phyloP scores from a whole-genome alignment of 2,888 invertebrate species.

The Tethea ocularis region DNA sequence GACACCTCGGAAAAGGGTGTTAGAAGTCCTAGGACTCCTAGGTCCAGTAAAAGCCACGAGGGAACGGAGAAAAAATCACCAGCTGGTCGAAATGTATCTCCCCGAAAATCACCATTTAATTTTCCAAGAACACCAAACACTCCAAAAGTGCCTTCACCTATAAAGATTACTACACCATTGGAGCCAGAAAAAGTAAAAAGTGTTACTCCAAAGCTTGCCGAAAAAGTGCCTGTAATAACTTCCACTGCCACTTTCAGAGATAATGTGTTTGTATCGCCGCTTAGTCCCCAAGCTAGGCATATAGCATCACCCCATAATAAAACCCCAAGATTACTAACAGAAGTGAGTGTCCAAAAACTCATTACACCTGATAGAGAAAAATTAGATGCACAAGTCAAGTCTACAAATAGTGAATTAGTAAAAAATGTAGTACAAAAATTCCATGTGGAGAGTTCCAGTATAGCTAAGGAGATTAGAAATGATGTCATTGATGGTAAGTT shows the following conservation, averaged over 20 bases:
- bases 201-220: conserved; percentile 28
- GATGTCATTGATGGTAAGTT: conserved; percentile 54
- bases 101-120: conserved; percentile 31
- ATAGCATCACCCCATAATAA: conserved; percentile 34
- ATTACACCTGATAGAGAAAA: conserved; percentile 32
- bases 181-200: conserved; percentile 31
- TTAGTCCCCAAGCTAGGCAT: conserved; percentile 40
- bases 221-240: conserved; percentile 48
- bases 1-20: conserved; percentile 40
- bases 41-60: conserved; percentile 31
- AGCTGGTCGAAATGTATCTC: conserved; percentile 19
- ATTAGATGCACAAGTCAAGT: conserved; percentile 16
- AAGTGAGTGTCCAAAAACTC: conserved; percentile 32
- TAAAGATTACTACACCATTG: conserved; percentile 25
- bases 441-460: conserved; percentile 15
- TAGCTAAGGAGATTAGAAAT: conserved; percentile 27
- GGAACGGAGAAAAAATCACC: conserved; percentile 30
- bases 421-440: conserved; percentile 35
- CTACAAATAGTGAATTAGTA: conserved; percentile 31
- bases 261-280: conserved; percentile 54
- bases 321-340: conserved; percentile 41
- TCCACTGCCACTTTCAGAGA: conserved; percentile 33
- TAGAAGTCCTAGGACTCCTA: conserved; percentile 52
- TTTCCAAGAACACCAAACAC: conserved; percentile 26
- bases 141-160: conserved; percentile 17